A percentile compares a stretch with the other conserved stretches of the same genome.
Evolutionary conservation across 2,797 vertebrate genomes (phyloP).

Genomic region (Austrolebias charrua): DNA sequence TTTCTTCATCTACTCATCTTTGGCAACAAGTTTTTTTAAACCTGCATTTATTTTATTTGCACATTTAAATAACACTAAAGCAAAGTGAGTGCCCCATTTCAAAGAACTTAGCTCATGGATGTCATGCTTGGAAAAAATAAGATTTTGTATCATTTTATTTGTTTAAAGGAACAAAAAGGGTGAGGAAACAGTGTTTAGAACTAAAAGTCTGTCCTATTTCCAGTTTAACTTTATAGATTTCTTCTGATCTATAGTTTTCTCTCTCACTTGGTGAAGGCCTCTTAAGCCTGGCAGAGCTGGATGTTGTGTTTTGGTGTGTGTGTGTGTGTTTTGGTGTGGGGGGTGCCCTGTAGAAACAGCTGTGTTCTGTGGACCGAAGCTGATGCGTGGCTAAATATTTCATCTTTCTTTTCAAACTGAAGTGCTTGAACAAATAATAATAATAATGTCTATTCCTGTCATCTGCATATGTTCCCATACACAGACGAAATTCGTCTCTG

Average conservation of each 20-base stretch:
- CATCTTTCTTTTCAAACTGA: constrained; percentile 52
- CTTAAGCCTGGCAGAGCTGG: constrained; percentile 21
- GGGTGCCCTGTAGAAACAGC: constrained; percentile 63
- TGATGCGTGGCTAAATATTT: constrained; percentile 77
- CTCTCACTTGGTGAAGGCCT: constrained; percentile 4
- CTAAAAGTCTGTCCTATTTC: constrained; percentile 3
- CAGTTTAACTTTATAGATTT: constrained; percentile 12
- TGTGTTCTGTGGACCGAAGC: constrained; percentile 67
- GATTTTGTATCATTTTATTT: neutral
- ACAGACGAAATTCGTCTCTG: too few relatives aligned
- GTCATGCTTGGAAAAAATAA: neutral
- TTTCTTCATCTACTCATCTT: too few relatives aligned
- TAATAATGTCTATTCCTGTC: too few relatives aligned
- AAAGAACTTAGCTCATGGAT: neutral
- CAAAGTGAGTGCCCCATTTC: too few relatives aligned
- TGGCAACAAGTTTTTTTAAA: too few relatives aligned
- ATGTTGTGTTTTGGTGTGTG: constrained; percentile 17
- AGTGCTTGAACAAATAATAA: constrained; percentile 1
- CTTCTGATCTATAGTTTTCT: neutral
- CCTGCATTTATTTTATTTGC: too few relatives aligned
- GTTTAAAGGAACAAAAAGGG: neutral
- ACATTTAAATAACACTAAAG: too few relatives aligned
- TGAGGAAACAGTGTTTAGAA: neutral
- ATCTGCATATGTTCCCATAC: too few relatives aligned
- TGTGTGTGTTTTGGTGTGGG: too few relatives aligned